Base-by-base conservation (phyloP, 2,797 vertebrate species). In the Mallotus villosus region DNA sequence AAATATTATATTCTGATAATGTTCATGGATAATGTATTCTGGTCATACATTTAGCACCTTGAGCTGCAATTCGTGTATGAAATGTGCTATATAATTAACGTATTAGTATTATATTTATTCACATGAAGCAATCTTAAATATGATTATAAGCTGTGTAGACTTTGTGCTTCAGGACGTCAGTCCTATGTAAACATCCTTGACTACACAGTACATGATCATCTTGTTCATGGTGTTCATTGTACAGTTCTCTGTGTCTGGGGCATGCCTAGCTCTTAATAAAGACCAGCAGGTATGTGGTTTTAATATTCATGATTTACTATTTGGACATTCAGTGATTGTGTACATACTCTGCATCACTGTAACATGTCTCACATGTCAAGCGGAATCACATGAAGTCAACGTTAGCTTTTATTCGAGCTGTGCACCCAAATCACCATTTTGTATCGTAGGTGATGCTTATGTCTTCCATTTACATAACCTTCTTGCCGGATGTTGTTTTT, bases 171-270 rank as follows among this genome's bases (percentile, higher is more conserved):
- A 32, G 21, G 21, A 24, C 7, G 22, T 63, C 55, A 17, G 14
- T 68, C 19, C 14, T n/a, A 24, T 29, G 19, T 67, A 3, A 55
- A 27, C 6, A 65, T 86, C 94, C 94, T 97, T 87, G 92, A 93
- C 93, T 75, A 0, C 14, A 65, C 86, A 99, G 97, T 98, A 99
- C 88, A 98, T 99, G 96, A 90, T 97, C 22, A 91, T 98, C 84
- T 95, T 99, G 78, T 93, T 97, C 53, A n/a, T 95, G 61, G 94
- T 97, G 72, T 99, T 99, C 62, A 85, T 98, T 46, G 87, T 98
- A 77, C 97, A 99, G 90, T 96, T 99, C 71, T 95, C 95, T 0
- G 94, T 98, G 19, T 98, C 97, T 19, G 97, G 95, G 75, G 97
- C 96, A 16, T 97, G 96, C 75, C 91, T 99, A 86, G 91, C 95